A percentile compares a stretch with the other conserved stretches of the same genome.
Evolutionary conservation across 2,888 invertebrate genomes (phyloP).

Genomic region (Uloborus plumipes): DNA sequence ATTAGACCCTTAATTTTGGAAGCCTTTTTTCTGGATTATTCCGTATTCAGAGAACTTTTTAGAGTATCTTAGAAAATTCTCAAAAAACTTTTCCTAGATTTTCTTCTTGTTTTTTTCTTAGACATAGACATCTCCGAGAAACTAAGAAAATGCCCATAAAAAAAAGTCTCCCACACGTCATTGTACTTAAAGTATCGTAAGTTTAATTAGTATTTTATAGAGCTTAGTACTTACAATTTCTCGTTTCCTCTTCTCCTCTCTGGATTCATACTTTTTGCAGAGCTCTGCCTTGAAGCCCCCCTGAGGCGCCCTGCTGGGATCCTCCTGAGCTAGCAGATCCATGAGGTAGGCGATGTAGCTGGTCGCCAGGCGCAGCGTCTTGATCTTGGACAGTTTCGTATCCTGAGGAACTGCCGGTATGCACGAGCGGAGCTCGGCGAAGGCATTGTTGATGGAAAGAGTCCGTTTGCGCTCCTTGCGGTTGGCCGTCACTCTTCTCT

Average conservation of each 20-base stretch:
- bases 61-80: too few species aligned
- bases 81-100: too few species aligned
- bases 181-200: too few species aligned
- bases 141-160: too few species aligned
- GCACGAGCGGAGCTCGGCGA: slow-evolving; percentile 90
- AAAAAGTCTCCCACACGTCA: too few species aligned
- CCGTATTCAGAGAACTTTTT: too few species aligned
- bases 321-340: slow-evolving; percentile 78
- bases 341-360: slow-evolving; percentile 93
- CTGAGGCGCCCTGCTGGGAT: slow-evolving; percentile 46
- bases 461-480: slow-evolving; percentile 94
- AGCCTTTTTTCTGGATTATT: too few species aligned
- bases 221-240: slow-evolving; percentile 54
- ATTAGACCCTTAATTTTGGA: too few species aligned
- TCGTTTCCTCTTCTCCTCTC: slow-evolving; percentile 61
- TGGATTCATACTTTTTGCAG: slow-evolving; percentile 60
- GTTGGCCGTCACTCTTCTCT: slow-evolving; percentile 89
- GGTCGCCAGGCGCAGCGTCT: slow-evolving; percentile 92
- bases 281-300: slow-evolving; percentile 65
- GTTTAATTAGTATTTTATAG: too few species aligned
- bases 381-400: slow-evolving; percentile 94
- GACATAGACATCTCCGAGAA: too few species aligned
- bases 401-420: slow-evolving; percentile 97
- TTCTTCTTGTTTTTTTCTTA: too few species aligned
- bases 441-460: slow-evolving; percentile 94